Evolutionary conservation across 2,888 invertebrate genomes (phyloP).

Genomic region (Diaprepes abbreviatus): DNA sequence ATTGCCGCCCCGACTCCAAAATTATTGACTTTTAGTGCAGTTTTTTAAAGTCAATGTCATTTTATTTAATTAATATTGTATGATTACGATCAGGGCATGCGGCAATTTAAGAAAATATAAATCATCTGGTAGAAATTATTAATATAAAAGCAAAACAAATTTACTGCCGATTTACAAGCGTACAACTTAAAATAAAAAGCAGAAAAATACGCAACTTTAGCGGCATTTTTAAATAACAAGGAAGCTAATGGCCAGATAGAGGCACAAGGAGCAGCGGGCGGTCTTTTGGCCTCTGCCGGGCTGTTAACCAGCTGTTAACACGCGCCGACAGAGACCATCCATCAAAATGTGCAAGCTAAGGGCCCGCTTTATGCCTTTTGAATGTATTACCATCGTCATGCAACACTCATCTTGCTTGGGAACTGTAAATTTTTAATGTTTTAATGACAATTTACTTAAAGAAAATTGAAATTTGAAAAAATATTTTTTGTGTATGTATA

Average conservation of each 20-base stretch:
- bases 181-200: background rate
- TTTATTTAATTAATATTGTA: no score
- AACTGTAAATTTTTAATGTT: no score
- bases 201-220: constrained; percentile 24
- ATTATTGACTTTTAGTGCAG: no score
- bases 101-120: no score
- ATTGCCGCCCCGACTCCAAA: no score
- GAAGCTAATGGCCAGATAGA: constrained; percentile 39
- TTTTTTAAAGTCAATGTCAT: no score
- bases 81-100: no score
- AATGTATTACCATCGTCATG: background rate
- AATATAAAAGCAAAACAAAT: no score
- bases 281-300: constrained; percentile 27
- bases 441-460: no score
- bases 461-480: no score
- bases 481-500: no score
- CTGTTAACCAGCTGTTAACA: constrained; percentile 48
- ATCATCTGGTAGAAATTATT: no score
- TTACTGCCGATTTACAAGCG: background rate
- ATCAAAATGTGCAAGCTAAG: constrained; percentile 46
- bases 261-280: constrained; percentile 34
- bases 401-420: background rate
- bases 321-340: constrained; percentile 41
- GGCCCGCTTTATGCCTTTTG: constrained; percentile 37
- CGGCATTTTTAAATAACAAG: constrained; percentile 42